Conservation (phyloP, 2,888 invertebrate genomes). For the Notodonta ziczac region DNA sequence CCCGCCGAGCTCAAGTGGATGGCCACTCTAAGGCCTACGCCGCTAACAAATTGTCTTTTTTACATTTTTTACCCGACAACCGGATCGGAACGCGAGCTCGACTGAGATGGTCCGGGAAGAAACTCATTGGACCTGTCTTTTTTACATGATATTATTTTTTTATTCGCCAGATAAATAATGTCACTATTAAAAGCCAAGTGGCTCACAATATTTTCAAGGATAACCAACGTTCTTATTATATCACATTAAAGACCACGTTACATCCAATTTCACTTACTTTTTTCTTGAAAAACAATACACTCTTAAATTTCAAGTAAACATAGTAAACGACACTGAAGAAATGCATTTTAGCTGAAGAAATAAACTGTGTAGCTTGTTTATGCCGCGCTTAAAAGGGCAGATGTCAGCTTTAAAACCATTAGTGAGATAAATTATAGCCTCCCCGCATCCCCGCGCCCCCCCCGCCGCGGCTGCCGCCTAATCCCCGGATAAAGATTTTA, state of each 20-base stretch:
- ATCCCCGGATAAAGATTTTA: conserved; percentile 75
- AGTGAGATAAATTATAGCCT: conserved; percentile 73
- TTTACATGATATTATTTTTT: too few relatives aligned
- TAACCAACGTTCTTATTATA: background rate
- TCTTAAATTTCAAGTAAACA: conserved; percentile 23
- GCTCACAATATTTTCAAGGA: background rate
- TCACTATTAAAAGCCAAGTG: background rate
- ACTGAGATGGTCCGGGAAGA: too few relatives aligned
- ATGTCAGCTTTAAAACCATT: conserved; percentile 79
- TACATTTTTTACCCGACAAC: too few relatives aligned
- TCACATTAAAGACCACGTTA: background rate
- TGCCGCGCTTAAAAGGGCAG: conserved; percentile 64
- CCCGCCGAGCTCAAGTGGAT: too few relatives aligned
- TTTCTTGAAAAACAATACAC: background rate
- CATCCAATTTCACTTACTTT: background rate
- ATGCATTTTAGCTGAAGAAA: conserved; percentile 42
- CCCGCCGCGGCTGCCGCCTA: conserved; percentile 44
- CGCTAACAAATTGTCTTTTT: too few relatives aligned
- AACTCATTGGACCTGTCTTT: too few relatives aligned
- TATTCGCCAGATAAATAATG: background rate
- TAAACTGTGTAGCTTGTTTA: conserved; percentile 44
- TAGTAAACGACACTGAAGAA: conserved; percentile 25
- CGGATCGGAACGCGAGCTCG: too few relatives aligned
- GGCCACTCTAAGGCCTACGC: too few relatives aligned
- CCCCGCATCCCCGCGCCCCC: conserved; percentile 19